Evolutionary conservation across 2,113 vertebrate genomes (phyloP).

Genomic region (Solea solea): DNA sequence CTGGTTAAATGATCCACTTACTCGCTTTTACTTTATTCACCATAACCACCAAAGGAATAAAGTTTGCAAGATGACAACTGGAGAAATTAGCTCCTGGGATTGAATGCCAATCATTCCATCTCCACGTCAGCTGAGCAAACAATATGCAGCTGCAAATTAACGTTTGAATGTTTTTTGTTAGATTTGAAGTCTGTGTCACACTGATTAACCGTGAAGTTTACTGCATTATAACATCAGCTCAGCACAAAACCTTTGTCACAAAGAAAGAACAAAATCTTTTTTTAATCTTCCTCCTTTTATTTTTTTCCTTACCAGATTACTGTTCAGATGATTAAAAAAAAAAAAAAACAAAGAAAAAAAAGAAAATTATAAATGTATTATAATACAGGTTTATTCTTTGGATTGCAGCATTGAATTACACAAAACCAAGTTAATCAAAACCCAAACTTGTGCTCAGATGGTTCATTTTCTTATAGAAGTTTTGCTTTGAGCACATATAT

Average conservation of each 20-base stretch:
- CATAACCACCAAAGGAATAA: too few species aligned
- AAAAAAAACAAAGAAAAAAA: conserved; percentile 61
- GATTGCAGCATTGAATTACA: conserved; percentile 84
- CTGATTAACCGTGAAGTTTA: too few species aligned
- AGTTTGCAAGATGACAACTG: too few species aligned
- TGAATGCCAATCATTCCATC: too few species aligned
- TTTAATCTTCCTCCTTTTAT: conserved; percentile 49
- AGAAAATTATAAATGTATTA: conserved; percentile 75
- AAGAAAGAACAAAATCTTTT: conserved; percentile 32
- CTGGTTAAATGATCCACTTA: too few species aligned
- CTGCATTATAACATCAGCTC: too few species aligned
- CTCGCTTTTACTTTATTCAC: too few species aligned
- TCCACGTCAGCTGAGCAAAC: too few species aligned
- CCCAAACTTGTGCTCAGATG: conserved; percentile 80
- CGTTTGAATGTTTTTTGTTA: too few species aligned
- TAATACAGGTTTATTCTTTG: conserved; percentile 85
- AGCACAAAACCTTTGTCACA: not conserved
- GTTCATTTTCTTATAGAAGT: conserved; percentile 48
- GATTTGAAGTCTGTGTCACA: too few species aligned
- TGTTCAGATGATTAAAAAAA: conserved; percentile 74
- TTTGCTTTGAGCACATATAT: conserved; percentile 62
- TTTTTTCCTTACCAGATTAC: conserved; percentile 67
- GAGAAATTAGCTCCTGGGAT: too few species aligned
- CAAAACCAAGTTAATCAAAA: conserved; percentile 80
- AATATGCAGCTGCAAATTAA: too few species aligned